A percentile compares a stretch with the other conserved stretches of the same genome.
phyloP scores from a whole-genome alignment of 2,797 vertebrate species.

The Lophius americanus region DNA sequence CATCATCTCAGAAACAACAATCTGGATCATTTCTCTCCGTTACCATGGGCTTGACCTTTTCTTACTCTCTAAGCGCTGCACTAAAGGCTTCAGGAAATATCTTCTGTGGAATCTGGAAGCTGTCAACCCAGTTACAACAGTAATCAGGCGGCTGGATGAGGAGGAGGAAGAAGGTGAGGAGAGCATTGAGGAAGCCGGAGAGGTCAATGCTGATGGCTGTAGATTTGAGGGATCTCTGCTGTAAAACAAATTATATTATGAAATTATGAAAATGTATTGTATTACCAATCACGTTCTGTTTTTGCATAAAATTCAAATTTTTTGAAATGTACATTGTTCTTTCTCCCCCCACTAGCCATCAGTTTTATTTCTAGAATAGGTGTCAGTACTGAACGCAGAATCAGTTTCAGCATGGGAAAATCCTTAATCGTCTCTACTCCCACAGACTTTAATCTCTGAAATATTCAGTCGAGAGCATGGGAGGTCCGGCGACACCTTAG shows the following conservation, averaged over 20 bases:
- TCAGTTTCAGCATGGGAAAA: conserved; percentile 8
- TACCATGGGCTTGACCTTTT: conserved; percentile 13
- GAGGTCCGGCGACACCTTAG: conserved; percentile 18
- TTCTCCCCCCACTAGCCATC: conserved; percentile 8
- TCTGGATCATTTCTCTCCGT: conserved; percentile 22
- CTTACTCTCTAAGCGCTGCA: conserved; percentile 17
- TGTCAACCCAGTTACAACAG: conserved; percentile 16
- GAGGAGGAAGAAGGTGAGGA: not conserved
- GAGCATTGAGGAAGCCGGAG: not conserved
- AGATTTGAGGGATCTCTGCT: not conserved
- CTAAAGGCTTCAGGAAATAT: conserved; percentile 33
- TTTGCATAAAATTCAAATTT: not conserved
- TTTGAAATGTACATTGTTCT: conserved; percentile 5
- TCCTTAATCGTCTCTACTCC: conserved; percentile 21
- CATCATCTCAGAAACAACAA: conserved; percentile 37
- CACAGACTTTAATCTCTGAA: conserved; percentile 1
- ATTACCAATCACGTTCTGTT: too few species aligned
- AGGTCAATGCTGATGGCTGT: not conserved
- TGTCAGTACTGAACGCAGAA: not conserved
- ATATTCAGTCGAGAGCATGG: not conserved
- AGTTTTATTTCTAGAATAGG: conserved; percentile 18
- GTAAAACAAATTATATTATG: not conserved
- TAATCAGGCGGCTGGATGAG: not conserved
- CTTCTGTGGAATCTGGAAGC: conserved; percentile 32
- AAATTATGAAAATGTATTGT: not conserved